phyloP scores from a whole-genome alignment of 2,888 invertebrate genomes.

The Aproaerema taeniolella region DNA sequence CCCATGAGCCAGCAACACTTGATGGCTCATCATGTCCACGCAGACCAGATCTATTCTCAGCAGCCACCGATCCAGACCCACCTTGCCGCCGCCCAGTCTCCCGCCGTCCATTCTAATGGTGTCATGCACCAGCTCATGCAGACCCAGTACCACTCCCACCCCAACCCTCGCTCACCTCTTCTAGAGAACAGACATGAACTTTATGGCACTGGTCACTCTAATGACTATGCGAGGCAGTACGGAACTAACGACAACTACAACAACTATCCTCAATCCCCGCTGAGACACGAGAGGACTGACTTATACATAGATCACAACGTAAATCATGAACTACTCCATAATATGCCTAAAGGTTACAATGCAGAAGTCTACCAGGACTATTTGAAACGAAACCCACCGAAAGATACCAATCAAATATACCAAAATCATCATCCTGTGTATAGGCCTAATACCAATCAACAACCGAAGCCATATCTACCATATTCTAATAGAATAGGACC shows the following conservation, averaged over 20 bases:
- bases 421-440: constrained; percentile 72
- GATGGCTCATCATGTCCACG: constrained; percentile 69
- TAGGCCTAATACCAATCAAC: constrained; percentile 66
- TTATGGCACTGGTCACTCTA: constrained; percentile 74
- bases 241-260: constrained; percentile 62
- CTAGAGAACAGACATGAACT: constrained; percentile 77
- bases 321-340: constrained; percentile 63
- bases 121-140: constrained; percentile 74
- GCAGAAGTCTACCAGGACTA: constrained; percentile 77
- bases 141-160: constrained; percentile 66
- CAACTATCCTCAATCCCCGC: constrained; percentile 69
- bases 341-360: constrained; percentile 73
- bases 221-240: constrained; percentile 72
- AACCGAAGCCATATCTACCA: constrained; percentile 69
- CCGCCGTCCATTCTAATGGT: constrained; percentile 59
- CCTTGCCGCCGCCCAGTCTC: constrained; percentile 29
- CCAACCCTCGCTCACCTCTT: constrained; percentile 68
- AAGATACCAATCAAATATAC: constrained; percentile 75
- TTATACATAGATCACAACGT: constrained; percentile 63
- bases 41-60: constrained; percentile 68
- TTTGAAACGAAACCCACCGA: constrained; percentile 75
- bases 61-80: constrained; percentile 63
- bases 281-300: constrained; percentile 61
- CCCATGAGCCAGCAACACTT: constrained; percentile 68
- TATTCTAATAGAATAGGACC: constrained; percentile 71